Percentiles rank a stretch among this genome's conserved stretches.
These are phyloP conservation scores for Lutraria rhynchaena DNA, from an alignment of 1,140 invertebrate genomes.

Conservation along the genomic window DNA sequence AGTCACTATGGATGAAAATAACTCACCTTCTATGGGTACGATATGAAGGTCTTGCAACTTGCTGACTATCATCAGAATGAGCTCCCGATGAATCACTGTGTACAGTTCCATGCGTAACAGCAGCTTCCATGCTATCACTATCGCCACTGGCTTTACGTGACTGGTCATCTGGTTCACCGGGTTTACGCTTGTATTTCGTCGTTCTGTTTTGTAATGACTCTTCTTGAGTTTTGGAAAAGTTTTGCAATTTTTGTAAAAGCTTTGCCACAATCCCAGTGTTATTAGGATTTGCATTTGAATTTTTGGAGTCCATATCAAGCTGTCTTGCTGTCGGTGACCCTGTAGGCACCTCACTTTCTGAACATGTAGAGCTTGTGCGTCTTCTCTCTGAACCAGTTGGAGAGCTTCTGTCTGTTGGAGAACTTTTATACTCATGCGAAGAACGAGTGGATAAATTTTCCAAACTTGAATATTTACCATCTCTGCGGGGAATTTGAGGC, in stretches of 20 bases:
- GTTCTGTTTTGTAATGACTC: conserved; percentile 48
- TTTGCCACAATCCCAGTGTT: conserved; percentile 57
- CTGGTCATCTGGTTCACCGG: conserved; percentile 58
- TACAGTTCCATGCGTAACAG: not conserved
- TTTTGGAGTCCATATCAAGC: conserved; percentile 43
- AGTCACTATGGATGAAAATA: no score
- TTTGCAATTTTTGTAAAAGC: conserved; percentile 67
- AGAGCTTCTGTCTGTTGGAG: conserved; percentile 51
- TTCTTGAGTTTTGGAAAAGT: conserved; percentile 64
- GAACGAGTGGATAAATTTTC: conserved; percentile 55
- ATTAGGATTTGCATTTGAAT: conserved; percentile 17
- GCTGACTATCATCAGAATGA: conserved; percentile 69
- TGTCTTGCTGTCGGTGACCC: conserved; percentile 18
- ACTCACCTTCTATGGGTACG: conserved; percentile 68
- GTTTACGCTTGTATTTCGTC: conserved; percentile 58
- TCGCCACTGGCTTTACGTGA: conserved; percentile 44
- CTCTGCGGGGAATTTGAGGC: conserved; percentile 37
- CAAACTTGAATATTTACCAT: conserved; percentile 47
- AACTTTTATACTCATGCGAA: conserved; percentile 55
- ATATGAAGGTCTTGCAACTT: conserved; percentile 24
- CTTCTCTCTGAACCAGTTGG: conserved; percentile 39
- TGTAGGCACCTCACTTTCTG: conserved; percentile 57
- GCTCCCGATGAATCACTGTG: conserved; percentile 68
- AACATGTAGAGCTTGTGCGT: conserved; percentile 62
- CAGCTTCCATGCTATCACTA: conserved; percentile 39